phyloP scores from a whole-genome alignment of 1,140 invertebrate species.

The Drosophila gunungcola region DNA sequence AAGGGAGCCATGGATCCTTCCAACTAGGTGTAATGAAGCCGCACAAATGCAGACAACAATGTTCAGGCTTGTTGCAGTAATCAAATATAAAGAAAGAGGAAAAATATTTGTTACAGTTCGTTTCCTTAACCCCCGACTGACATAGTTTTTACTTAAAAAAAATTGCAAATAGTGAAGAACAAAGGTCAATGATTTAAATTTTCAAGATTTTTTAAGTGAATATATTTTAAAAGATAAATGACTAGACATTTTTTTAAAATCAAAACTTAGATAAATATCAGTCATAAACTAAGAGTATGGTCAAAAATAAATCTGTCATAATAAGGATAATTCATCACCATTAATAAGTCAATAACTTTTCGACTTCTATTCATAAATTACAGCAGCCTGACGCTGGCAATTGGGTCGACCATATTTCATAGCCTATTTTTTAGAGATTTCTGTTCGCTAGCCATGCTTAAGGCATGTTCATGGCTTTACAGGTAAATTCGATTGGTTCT shows the following conservation, averaged over 20 bases:
- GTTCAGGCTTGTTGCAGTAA: constrained; percentile 41
- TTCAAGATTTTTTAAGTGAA: too few species aligned
- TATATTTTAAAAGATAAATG: too few species aligned
- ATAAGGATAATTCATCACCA: not conserved
- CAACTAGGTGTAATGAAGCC: constrained; percentile 69
- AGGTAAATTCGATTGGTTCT: constrained; percentile 56
- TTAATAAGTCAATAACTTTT: not conserved
- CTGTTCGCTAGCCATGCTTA: not conserved
- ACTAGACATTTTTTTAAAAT: too few species aligned
- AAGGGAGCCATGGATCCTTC: constrained; percentile 2
- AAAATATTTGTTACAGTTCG: constrained; percentile 40
- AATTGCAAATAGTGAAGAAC: not conserved
- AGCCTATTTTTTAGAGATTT: constrained; percentile 40
- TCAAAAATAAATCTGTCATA: not conserved
- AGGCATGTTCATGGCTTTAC: not conserved
- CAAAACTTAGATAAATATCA: not conserved
- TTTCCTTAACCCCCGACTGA: constrained; percentile 17
- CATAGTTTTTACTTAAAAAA: constrained; percentile 1
- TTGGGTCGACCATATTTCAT: constrained; percentile 27
- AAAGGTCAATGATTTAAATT: too few species aligned
- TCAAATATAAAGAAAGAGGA: constrained; percentile 31
- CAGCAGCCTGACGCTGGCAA: not conserved
- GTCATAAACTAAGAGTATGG: not conserved
- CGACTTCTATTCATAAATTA: not conserved
- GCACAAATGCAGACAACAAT: constrained; percentile 68